These are phyloP conservation scores for silkworm (Bombyx mori) DNA, from an alignment of 1,140 invertebrate species.

Conservation along the genomic window ASM3026992v2 NC_085109.1:8629001-8629500, in stretches of 20 bases:
- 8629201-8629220: conserved; percentile 58
- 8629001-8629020: no score
- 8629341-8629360: conserved; percentile 58
- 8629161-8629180: neutral
- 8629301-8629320: conserved; percentile 67
- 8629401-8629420: conserved; percentile 36
- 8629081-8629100: no score
- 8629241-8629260: conserved; percentile 46
- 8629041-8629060: no score
- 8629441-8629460: conserved; percentile 18
- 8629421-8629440: conserved; percentile 28
- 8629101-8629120: no score
- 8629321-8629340: conserved; percentile 52
- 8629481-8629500: conserved; percentile 17
- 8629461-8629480: conserved; percentile 18
- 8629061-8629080: no score
- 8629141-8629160: no score
- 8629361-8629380: conserved; percentile 38
- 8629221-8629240: conserved; percentile 59
- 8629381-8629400: conserved; percentile 31
- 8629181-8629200: conserved; percentile 31
- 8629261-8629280: conserved; percentile 40
- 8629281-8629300: conserved; percentile 64
- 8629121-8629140: no score
- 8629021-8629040: no score